phyloP scores from a whole-genome alignment of 2,113 vertebrate genomes.

The Amia ocellicauda region DNA sequence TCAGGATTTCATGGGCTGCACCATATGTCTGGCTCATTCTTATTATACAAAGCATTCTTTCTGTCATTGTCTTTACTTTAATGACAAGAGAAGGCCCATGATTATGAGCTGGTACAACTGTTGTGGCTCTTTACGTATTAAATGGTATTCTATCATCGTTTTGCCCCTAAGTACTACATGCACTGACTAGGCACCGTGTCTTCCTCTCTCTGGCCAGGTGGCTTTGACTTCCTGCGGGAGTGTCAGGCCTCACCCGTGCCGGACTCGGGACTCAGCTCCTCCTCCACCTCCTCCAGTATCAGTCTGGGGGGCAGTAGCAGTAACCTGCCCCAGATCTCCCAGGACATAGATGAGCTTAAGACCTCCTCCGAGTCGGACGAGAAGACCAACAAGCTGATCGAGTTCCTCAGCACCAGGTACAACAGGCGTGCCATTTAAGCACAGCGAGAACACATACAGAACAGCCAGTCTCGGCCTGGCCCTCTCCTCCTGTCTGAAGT shows the following conservation, averaged over 20 bases:
- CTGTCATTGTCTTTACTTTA: neutral
- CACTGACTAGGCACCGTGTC: too few species aligned
- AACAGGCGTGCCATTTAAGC: too few species aligned
- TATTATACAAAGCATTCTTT: constrained; percentile 18
- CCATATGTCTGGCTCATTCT: constrained; percentile 34
- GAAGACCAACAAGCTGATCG: constrained; percentile 95
- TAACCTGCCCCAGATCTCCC: constrained; percentile 87
- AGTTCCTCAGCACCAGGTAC: constrained; percentile 97
- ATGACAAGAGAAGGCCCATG: neutral
- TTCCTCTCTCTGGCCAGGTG: constrained; percentile 59
- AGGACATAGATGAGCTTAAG: constrained; percentile 86
- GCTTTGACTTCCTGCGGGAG: constrained; percentile 91
- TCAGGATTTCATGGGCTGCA: constrained; percentile 28
- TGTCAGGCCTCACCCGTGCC: constrained; percentile 86
- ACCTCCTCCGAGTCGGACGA: constrained; percentile 76
- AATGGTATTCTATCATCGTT: too few species aligned
- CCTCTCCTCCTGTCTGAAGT: too few species aligned
- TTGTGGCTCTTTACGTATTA: too few species aligned
- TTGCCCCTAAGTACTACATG: too few species aligned
- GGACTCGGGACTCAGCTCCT: constrained; percentile 92
- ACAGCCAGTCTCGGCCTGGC: too few species aligned
- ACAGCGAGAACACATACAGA: too few species aligned
- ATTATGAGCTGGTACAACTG: too few species aligned
- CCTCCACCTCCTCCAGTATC: constrained; percentile 93
- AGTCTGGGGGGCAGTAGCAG: constrained; percentile 92